These are phyloP conservation scores for Enchytraeus crypticus DNA, from an alignment of 2,888 invertebrate species.

Conservation along the genomic window DNA sequence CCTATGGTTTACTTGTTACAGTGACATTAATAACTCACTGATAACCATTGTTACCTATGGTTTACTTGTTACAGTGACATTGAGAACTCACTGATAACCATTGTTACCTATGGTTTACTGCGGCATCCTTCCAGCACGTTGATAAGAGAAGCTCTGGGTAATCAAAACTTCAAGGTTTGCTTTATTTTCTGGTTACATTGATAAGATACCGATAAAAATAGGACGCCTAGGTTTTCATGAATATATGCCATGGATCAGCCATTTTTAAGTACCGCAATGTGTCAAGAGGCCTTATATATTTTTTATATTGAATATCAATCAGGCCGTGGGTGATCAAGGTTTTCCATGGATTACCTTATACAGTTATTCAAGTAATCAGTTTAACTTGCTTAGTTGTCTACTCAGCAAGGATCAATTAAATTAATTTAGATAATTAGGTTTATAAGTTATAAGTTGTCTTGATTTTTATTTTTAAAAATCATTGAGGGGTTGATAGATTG, in stretches of 20 bases:
- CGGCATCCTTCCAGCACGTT: constrained; percentile 32
- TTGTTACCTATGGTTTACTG: constrained; percentile 41
- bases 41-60: too few relatives aligned
- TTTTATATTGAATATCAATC: too few relatives aligned
- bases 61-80: constrained; percentile 33
- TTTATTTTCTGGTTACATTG: neutral
- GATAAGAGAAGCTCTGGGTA: constrained; percentile 36
- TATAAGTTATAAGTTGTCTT: too few relatives aligned
- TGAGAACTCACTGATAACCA: constrained; percentile 30
- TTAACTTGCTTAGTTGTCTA: too few relatives aligned
- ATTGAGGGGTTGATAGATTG: too few relatives aligned
- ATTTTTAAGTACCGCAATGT: too few relatives aligned
- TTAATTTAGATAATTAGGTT: too few relatives aligned
- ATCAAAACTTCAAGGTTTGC: constrained; percentile 33
- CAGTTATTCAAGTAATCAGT: too few relatives aligned
- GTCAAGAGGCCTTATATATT: too few relatives aligned
- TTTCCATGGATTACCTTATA: too few relatives aligned
- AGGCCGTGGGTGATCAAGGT: neutral
- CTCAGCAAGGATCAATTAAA: too few relatives aligned
- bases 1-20: constrained; percentile 36
- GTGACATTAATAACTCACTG: neutral
- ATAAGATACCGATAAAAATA: neutral
- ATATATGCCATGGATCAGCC: neutral
- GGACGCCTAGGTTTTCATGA: neutral
- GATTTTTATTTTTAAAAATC: too few relatives aligned